Evolutionary conservation across 2,113 vertebrate genomes (phyloP), one percentile per base, ranked within the genome.

Genomic region (Chitala chitala): DNA sequence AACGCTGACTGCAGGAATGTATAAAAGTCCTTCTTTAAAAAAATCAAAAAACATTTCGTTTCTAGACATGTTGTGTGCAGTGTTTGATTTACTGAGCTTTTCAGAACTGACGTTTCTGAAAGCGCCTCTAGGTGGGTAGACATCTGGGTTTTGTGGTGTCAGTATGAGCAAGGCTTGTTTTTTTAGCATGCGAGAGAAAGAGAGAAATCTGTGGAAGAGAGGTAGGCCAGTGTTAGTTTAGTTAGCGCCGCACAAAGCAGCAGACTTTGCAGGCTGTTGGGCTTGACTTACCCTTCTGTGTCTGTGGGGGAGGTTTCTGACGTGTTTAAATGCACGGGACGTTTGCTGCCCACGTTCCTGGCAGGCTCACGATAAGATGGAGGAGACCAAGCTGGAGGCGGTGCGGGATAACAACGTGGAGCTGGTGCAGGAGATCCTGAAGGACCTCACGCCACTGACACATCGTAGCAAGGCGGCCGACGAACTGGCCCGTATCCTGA

Each of bases 391-490:
- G 78, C 90, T 98, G 78, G 94, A 98, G 84, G 96, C 96, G 76
- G 96, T 98, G 77, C 80, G 96, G 3, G 96, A 94, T 69, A 94
- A 98, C 84, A 98, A 98, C 53, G 50, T 98, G 85, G 94, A 96
- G 85, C 89, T 98, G 86, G 93, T 98, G 78, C 94, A 95, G 91
- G 96, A 98, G 76, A 96, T 98, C 85, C 92, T 98, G 36, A 86
- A 90, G 7, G 96, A 98, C 83, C 91, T 98, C 31, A 87, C 87
- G 0, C 90, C 87, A 1, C 87, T 95, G 74, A 79, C 86, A 0
- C 77, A 89, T 44, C 87, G 79, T 54, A 94, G 91, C 82, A 84
- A 86, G 68, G 84, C 89, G 0, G 96, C 94, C 0, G 91, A 93
- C 0, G 96, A 98, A 84, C 90, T 98, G 69, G 82, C 87, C 0